Base-by-base conservation (phyloP, 1,140 invertebrate species). In the Heliconius nattereri region DNA sequence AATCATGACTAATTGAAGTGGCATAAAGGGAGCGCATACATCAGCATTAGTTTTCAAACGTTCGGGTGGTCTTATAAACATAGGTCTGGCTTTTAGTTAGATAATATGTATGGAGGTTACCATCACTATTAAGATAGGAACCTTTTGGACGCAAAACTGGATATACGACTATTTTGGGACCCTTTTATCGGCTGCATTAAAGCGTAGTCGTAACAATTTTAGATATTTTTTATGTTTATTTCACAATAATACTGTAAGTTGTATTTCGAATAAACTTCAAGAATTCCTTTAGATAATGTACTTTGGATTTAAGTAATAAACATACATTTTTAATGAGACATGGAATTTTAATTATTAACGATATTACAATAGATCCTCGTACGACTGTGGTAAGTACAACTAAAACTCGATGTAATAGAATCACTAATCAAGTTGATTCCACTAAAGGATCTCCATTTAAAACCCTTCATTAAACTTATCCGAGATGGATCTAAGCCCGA, bases 391-490 rank as follows among this genome's bases (percentile, higher is more conserved):
- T 40, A n/a, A 23, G 32, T 54, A 83, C 75, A 81, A 83, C 79
- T 54, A 78, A 84, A 84, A 78, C 78, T 73, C 80, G 49, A 75
- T 85, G 73, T 88, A 87, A 91, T 85, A 84, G 85, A 87, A 91
- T 90, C 88, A 89, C 89, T 85, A 88, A 90, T 90, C 85, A 85
- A 88, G 86, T 90, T 86, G 83, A 89, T 90, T 90, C 85, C 81
- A 85, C 85, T 86, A 88, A 88, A 90, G 87, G 87, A 90, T 90
- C 87, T 85, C 85, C 88, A 89, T 92, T 91, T 89, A 88, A 91
- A 92, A 89, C 89, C 92, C 89, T 91, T 93, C 90, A 91, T 93
- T 92, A 91, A 92, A 92, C 86, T 92, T 93, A 92, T 93, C 92
- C 82, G 81, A 86, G 86, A 86, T 78, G 87, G 86, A 92, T 94